Percentiles rank a stretch among this genome's conserved stretches.
phyloP scores from a whole-genome alignment of 1,140 invertebrate species.

The Homalodisca vitripennis region DNA sequence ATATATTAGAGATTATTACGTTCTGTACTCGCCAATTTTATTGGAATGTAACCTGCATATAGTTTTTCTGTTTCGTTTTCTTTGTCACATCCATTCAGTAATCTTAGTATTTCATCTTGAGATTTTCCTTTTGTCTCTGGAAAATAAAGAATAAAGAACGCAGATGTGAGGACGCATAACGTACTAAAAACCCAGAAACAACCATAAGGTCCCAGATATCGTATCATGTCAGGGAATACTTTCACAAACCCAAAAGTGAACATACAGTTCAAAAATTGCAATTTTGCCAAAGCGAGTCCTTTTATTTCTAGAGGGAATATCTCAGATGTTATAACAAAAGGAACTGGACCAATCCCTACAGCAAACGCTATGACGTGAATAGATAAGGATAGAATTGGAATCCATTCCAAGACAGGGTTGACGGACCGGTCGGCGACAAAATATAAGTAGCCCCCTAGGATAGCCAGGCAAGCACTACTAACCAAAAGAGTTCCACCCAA shows the following conservation, averaged over 20 bases:
- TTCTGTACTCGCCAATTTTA: too few species aligned
- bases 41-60: too few species aligned
- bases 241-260: constrained; percentile 30
- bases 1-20: too few species aligned
- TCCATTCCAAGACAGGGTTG: constrained; percentile 38
- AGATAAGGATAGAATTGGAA: constrained; percentile 30
- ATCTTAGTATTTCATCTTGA: constrained; percentile 30
- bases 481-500: constrained; percentile 53
- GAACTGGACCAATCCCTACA: constrained; percentile 29
- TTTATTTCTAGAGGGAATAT: constrained; percentile 30
- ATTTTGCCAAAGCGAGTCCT: constrained; percentile 16
- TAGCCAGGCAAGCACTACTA: constrained; percentile 48
- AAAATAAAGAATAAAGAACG: constrained; percentile 20
- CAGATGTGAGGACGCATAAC: constrained; percentile 24
- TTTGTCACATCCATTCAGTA: not conserved
- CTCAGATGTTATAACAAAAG: constrained; percentile 31
- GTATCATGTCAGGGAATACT: constrained; percentile 25
- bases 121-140: constrained; percentile 35
- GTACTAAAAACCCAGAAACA: constrained; percentile 32
- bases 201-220: constrained; percentile 24
- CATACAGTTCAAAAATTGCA: constrained; percentile 6
- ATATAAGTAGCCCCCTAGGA: constrained; percentile 21
- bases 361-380: constrained; percentile 17
- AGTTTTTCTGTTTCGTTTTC: constrained; percentile 6
- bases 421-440: constrained; percentile 44